phyloP scores from a whole-genome alignment of 2,888 invertebrate genomes.

The Cataglyphis cursor region DNA sequence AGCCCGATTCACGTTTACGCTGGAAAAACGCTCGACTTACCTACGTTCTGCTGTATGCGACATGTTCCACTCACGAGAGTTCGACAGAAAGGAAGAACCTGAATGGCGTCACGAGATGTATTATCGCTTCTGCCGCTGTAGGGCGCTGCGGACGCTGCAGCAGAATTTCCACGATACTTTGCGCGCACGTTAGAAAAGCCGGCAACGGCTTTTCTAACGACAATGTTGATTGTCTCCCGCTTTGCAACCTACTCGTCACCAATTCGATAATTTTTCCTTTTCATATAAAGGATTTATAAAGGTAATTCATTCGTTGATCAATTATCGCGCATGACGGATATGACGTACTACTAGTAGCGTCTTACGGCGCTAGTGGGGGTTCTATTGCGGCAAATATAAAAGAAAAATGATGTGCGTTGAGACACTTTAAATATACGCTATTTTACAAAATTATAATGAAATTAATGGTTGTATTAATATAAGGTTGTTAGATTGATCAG shows the following conservation, averaged over 20 bases:
- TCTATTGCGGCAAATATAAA: constrained; percentile 72
- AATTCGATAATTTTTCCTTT: constrained; percentile 3
- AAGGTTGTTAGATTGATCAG: neutral
- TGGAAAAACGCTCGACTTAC: constrained; percentile 89
- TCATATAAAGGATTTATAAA: constrained; percentile 25
- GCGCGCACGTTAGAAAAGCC: neutral
- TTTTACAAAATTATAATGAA: neutral
- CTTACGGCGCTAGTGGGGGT: constrained; percentile 37
- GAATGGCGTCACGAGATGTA: constrained; percentile 84
- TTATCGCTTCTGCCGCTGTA: constrained; percentile 75
- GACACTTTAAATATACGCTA: neutral
- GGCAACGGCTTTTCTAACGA: neutral
- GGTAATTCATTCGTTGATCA: constrained; percentile 39
- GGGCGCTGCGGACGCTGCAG: constrained; percentile 78
- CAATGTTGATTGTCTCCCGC: neutral
- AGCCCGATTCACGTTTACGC: constrained; percentile 48
- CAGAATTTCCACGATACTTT: constrained; percentile 57
- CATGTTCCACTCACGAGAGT: constrained; percentile 94
- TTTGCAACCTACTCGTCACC: neutral
- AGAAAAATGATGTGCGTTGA: neutral
- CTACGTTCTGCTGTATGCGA: constrained; percentile 93
- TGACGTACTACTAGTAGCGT: constrained; percentile 73
- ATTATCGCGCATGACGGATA: constrained; percentile 79
- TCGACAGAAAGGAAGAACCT: constrained; percentile 90
- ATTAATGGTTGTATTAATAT: neutral